These are phyloP conservation scores for Drosophila melanogaster DNA, from an alignment of 1,140 invertebrate genomes.

Conservation along the genomic window DNA sequence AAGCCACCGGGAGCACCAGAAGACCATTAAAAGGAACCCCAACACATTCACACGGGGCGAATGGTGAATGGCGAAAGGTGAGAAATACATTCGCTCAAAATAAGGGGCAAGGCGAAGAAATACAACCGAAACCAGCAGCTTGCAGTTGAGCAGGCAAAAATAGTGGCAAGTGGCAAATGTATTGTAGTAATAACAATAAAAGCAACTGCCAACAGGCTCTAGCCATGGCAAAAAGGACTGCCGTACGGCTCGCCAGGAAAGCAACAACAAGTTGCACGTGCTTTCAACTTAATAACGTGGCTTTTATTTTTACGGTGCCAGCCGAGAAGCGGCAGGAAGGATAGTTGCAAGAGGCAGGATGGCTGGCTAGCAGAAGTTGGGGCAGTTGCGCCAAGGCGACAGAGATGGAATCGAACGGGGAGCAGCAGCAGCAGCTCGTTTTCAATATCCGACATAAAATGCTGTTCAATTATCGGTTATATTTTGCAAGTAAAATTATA, in stretches of 20 bases:
- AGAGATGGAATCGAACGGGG: slow-evolving; percentile 5
- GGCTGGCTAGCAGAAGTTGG: not conserved
- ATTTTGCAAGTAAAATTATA: not conserved
- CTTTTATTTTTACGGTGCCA: slow-evolving; percentile 78
- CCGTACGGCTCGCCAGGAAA: slow-evolving; percentile 17
- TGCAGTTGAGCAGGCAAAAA: slow-evolving; percentile 64
- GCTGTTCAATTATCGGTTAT: not conserved
- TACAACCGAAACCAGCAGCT: slow-evolving; percentile 23
- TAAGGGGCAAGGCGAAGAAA: slow-evolving; percentile 20
- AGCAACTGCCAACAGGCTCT: slow-evolving; percentile 70
- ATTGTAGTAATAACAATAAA: slow-evolving; percentile 83
- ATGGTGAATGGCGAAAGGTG: slow-evolving; percentile 47
- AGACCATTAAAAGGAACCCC: slow-evolving; percentile 56
- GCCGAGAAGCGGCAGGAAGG: slow-evolving; percentile 17
- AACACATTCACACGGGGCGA: slow-evolving; percentile 3
- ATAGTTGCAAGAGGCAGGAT: not conserved
- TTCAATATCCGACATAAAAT: slow-evolving; percentile 5
- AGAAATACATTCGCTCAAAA: slow-evolving; percentile 69
- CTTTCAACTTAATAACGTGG: slow-evolving; percentile 83
- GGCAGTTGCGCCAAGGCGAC: not conserved
- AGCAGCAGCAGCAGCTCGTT: not conserved
- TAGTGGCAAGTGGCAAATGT: slow-evolving; percentile 79
- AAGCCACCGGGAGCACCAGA: slow-evolving; percentile 4
- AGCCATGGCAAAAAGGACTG: slow-evolving; percentile 10
- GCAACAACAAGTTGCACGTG: slow-evolving; percentile 82